phyloP scores from a whole-genome alignment of 2,113 vertebrate species.

The Speoplatyrhinus poulsoni region DNA sequence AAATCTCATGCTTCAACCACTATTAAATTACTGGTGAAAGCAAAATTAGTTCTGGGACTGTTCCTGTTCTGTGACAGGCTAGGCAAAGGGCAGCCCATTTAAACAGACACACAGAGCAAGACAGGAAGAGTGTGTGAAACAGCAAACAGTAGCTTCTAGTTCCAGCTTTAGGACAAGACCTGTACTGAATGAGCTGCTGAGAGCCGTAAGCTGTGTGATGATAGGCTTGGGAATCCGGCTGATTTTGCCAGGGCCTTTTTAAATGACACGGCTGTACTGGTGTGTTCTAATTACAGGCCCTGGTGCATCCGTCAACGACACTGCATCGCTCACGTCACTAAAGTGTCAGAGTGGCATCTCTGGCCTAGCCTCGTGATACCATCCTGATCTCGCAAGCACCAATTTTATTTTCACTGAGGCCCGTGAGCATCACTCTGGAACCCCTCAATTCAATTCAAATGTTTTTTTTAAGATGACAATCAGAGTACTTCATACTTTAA shows the following conservation, averaged over 20 bases:
- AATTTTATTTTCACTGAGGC: too few species aligned
- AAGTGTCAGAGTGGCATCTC: background rate
- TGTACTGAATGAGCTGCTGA: conserved; percentile 48
- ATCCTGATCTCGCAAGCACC: too few species aligned
- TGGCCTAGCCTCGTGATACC: background rate
- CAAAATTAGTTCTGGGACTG: conserved; percentile 40
- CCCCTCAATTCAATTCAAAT: too few species aligned
- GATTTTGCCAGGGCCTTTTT: conserved; percentile 43
- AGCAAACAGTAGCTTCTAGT: conserved; percentile 12
- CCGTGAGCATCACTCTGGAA: too few species aligned
- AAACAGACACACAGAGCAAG: conserved; percentile 18
- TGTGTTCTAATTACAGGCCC: conserved; percentile 54
- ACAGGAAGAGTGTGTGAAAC: conserved; percentile 32
- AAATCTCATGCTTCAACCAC: conserved; percentile 21
- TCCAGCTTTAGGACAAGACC: conserved; percentile 25
- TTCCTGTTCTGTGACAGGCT: conserved; percentile 27
- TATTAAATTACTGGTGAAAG: conserved; percentile 37
- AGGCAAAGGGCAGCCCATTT: conserved; percentile 31
- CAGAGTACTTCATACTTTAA: too few species aligned
- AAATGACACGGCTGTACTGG: conserved; percentile 50
- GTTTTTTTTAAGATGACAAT: too few species aligned
- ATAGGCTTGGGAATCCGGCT: conserved; percentile 47
- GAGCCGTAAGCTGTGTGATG: conserved; percentile 54
- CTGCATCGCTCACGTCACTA: conserved; percentile 52
- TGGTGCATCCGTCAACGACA: conserved; percentile 52